Evolutionary conservation across 2,888 invertebrate species (phyloP).

Genomic region (Ormia ochracea): DNA sequence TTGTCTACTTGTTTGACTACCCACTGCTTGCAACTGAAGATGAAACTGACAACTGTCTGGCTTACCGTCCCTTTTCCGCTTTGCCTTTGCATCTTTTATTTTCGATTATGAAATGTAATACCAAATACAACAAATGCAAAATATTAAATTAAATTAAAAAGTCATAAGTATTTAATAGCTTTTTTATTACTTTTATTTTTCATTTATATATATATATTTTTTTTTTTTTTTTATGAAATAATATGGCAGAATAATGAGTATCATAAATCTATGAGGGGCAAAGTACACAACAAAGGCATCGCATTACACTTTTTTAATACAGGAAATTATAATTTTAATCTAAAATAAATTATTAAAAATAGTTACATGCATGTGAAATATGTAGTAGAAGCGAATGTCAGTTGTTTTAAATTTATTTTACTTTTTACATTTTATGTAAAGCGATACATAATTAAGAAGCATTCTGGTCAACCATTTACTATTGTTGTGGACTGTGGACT

Average conservation of each 20-base stretch:
- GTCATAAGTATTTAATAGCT: neutral
- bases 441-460: too few species aligned
- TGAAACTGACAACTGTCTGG: neutral
- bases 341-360: too few species aligned
- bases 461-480: too few species aligned
- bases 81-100: conserved; percentile 6
- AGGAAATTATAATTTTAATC: neutral
- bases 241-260: neutral
- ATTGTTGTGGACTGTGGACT: too few species aligned
- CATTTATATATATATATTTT: too few species aligned
- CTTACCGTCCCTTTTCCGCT: neutral
- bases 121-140: neutral
- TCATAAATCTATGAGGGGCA: neutral
- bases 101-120: conserved; percentile 7
- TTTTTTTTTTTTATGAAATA: too few species aligned
- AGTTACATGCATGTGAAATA: too few species aligned
- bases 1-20: neutral
- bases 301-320: neutral
- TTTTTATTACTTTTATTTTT: too few species aligned
- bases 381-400: too few species aligned
- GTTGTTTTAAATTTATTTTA: too few species aligned
- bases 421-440: too few species aligned
- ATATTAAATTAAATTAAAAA: conserved; percentile 1
- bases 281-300: neutral
- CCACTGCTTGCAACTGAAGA: neutral